Evolutionary conservation across 2,113 vertebrate genomes (phyloP).

Genomic region (Dipodomys merriami): DNA sequence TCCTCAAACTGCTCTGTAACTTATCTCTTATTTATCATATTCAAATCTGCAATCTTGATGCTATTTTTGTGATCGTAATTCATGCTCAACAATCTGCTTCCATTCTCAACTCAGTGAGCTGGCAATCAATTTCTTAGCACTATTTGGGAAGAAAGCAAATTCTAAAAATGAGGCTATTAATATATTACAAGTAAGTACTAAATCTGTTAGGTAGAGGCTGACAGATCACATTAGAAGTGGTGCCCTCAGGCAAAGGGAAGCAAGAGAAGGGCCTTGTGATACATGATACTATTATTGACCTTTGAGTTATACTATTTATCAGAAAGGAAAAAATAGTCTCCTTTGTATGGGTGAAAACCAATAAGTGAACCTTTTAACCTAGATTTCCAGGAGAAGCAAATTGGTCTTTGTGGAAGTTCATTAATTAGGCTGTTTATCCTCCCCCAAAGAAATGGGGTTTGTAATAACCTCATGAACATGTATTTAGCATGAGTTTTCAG

Average conservation of each 20-base stretch:
- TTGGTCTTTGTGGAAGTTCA: not conserved
- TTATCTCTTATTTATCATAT: slow-evolving; percentile 65
- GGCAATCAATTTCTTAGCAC: slow-evolving; percentile 81
- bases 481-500: not conserved
- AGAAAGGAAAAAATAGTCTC: slow-evolving; percentile 43
- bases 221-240: slow-evolving; percentile 77
- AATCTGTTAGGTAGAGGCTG: slow-evolving; percentile 79
- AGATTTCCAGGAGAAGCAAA: not conserved
- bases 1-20: slow-evolving; percentile 30
- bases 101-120: slow-evolving; percentile 70
- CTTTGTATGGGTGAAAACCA: slow-evolving; percentile 42
- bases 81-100: slow-evolving; percentile 77
- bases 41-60: slow-evolving; percentile 62
- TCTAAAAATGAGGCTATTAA: slow-evolving; percentile 80
- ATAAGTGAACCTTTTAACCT: slow-evolving; percentile 26
- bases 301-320: slow-evolving; percentile 77
- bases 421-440: slow-evolving; percentile 61
- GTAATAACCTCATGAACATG: not conserved
- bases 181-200: slow-evolving; percentile 75
- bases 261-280: slow-evolving; percentile 75
- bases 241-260: slow-evolving; percentile 72
- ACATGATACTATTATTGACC: slow-evolving; percentile 81
- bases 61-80: slow-evolving; percentile 76
- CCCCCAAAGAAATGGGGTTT: not conserved
- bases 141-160: slow-evolving; percentile 78